Base-by-base conservation (phyloP, 2,113 vertebrate genomes). In the Sclerurus mexicanus region DNA sequence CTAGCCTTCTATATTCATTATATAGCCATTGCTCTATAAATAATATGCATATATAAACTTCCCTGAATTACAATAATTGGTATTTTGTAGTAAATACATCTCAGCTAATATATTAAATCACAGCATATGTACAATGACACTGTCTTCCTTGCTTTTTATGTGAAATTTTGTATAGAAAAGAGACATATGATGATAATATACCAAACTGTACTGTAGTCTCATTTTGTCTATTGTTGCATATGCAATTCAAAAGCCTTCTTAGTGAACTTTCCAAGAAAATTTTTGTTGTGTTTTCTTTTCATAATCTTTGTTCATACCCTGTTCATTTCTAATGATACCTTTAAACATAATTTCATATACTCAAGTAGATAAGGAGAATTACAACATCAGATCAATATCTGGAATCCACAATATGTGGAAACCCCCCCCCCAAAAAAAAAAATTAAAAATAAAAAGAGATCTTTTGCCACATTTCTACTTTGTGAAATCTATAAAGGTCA, bases 371-470 rank as follows among this genome's bases (percentile, higher is more conserved):
- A n/a, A 4, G 3, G 21, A 76, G 35, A 87, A 53, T 66, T 50
- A 14, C 18, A 76, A 11, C 37, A 33, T 37, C 37, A 31, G 64
- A 59, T 68, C 40, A 53, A 35, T 82, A 79, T 62, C 44, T 80
- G 33, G n/a, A 91, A 87, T 2, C 2, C 72, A 85, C 10, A 46
- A 52, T 76, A 35, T 27, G 22, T 39, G 5, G 50, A 20, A 28
- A 1, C 4, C 5, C 2, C 1, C 4, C 5, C 2, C 24, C 3
- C 6, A 10, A 7, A 30, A 39, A 62, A 50, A 13, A 42, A 39
- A 37, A 23, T 42, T 4, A 37, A 19, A 24, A 20, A 24, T 3
- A 35, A 3, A 33, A 20, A 56, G 8, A 79, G 19, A 3, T 10
- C 0, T 73, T 86, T 73, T 81, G 24, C 9, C 19, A 63, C 6